A percentile compares a stretch with the other conserved stretches of the same genome.
phyloP scores from a whole-genome alignment of 2,113 vertebrate genomes.

The Centropus unirufus region DNA sequence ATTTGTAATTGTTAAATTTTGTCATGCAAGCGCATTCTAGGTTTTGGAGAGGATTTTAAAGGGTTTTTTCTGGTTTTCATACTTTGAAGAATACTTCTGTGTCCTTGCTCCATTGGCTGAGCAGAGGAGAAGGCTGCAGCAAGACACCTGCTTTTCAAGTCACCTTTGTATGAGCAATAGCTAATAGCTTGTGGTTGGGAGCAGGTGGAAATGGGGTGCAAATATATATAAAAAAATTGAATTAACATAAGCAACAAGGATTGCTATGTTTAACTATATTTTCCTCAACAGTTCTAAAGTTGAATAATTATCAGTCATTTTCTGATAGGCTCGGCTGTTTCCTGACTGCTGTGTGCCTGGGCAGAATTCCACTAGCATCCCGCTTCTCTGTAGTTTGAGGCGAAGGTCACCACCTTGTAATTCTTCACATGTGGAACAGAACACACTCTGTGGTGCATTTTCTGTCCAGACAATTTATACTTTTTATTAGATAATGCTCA shows the following conservation, averaged over 20 bases:
- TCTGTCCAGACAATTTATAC: background rate
- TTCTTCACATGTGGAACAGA: background rate
- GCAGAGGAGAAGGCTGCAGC: background rate
- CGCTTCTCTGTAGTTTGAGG: background rate
- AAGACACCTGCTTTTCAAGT: background rate
- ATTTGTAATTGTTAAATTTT: constrained; percentile 37
- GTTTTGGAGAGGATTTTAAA: constrained; percentile 4
- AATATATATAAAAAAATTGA: background rate
- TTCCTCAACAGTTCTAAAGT: background rate
- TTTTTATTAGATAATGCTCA: background rate
- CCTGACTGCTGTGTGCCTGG: background rate
- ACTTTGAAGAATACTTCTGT: background rate
- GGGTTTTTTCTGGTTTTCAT: constrained; percentile 22
- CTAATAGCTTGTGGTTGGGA: background rate
- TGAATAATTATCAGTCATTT: background rate
- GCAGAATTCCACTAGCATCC: background rate
- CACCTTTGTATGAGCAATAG: background rate
- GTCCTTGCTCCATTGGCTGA: background rate
- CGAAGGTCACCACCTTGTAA: background rate
- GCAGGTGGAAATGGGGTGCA: background rate
- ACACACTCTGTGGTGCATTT: background rate
- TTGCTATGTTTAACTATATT: background rate
- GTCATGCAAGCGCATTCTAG: constrained; percentile 17
- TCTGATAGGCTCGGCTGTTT: background rate
- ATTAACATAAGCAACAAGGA: background rate